phyloP scores from a whole-genome alignment of 2,113 vertebrate genomes.

The Calypte anna region DNA sequence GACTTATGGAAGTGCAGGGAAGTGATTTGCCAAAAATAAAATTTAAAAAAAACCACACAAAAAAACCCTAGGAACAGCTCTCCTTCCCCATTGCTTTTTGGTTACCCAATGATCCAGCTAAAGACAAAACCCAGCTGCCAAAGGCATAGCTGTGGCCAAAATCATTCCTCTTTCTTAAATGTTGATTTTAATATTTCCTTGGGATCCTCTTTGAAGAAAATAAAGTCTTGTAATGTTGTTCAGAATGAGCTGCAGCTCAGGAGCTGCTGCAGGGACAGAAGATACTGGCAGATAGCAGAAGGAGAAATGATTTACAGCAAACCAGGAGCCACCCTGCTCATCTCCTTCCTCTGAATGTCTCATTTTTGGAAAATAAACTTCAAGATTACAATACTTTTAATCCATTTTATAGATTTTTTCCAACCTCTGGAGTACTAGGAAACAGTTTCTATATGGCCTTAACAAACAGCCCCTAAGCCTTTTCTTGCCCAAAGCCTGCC shows the following conservation, averaged over 20 bases:
- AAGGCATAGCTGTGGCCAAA: not conserved
- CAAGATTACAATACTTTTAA: not conserved
- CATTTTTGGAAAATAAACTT: not conserved
- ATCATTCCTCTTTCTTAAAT: not conserved
- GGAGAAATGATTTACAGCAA: not conserved
- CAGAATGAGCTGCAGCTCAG: fast-evolving
- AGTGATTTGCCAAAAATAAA: not conserved
- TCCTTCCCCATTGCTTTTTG: not conserved
- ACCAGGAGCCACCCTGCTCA: not conserved
- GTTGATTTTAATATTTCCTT: not conserved
- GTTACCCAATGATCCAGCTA: not conserved
- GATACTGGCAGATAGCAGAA: not conserved
- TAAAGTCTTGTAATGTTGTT: not conserved
- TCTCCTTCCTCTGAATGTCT: not conserved
- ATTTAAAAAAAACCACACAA: no score
- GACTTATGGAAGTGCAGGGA: not conserved
- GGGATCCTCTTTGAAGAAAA: not conserved
- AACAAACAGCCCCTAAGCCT: not conserved
- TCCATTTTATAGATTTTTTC: not conserved
- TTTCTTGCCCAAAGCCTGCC: not conserved
- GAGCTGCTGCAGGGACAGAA: not conserved
- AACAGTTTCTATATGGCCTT: not conserved
- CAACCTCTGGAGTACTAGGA: not conserved
- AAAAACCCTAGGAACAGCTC: not conserved
- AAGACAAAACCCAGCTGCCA: not conserved